Base-by-base conservation (phyloP, 2,113 vertebrate species). In the Gavialis gangeticus region DNA sequence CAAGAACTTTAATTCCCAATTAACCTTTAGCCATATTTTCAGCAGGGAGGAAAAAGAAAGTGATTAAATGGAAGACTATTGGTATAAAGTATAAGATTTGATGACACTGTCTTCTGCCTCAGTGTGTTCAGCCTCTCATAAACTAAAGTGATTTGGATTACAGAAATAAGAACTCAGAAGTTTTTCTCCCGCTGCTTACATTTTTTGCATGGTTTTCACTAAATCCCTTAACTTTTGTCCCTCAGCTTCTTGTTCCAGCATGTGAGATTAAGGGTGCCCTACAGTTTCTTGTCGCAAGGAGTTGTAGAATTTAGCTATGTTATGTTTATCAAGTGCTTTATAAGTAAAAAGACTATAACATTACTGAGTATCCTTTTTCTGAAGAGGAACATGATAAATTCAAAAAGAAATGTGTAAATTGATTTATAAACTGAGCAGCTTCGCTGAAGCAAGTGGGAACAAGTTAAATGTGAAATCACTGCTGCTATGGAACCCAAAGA, bases 161-260 rank as follows among this genome's bases (percentile, higher is more conserved):
- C 56, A 84, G 73, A 14, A 90, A 79, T 75, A 19, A 18, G 5
- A 60, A 91, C 67, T 66, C 82, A 87, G 67, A 69, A 57, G 28
- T 93, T 90, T 54, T 91, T 79, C 84, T 25, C 82, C 75, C 27
- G 30, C 89, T 88, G n/a, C 57, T 93, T 89, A 24, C 58, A 3
- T n/a, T 34, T 27, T 91, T 97, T 92, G 90, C 82, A 81, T 92
- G 91, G 88, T 94, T 91, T 91, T 96, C 85, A 85, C 67, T 75
- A 92, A 92, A 83, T 92, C 87, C 88, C 71, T 94, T 96, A 95
- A 96, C 91, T 84, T 97, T 95, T 94, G 87, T 92, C 69, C 81
- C 59, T 78, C 82, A 85, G 80, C 89, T 96, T 95, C 87, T 55
- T 91, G 87, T 80, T 94, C 75, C 82, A 95, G 84, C 87, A 94